Evolutionary conservation across 2,888 invertebrate genomes (phyloP), one percentile per base, ranked within the genome.

Genomic region (Ethmia dodecea): DNA sequence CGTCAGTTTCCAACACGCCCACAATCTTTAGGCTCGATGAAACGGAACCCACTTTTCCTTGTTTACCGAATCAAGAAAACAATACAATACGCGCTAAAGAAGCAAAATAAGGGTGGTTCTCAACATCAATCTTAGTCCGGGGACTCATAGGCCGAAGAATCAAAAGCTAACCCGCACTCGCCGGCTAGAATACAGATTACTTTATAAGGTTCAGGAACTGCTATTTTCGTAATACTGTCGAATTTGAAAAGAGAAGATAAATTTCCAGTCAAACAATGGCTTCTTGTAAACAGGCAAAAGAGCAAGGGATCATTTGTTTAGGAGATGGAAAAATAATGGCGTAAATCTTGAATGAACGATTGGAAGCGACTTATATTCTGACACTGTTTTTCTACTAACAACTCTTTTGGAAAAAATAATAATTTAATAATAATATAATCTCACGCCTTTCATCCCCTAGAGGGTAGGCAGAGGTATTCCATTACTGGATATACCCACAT

Each of bases 161-260:
- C 70, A 69, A 69, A 77, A 75, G 68, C 66, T 59, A 68, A 65
- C 65, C 61, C 60, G 56, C 48, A 49, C 52, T 54, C 55, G 52
- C 53, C 49, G 62, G 46, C 42, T 48, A 42, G 78, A 80, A 83
- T 83, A 80, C 72, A 71, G 69, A 81, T 79, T 67, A 56, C 68
- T 55, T 57, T 70, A n/a, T 69, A 30, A 20, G 15, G 20, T 9
- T 28, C 14, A 5, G 28, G 15, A 9, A 28, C 22, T n/a, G 8
- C 8, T 22, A 20, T 4, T n/a, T 20, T 3, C 8, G n/a, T n/a
- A 18, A 18, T 18, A 18, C 5, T 5, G 6, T 5, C 5, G 6
- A 18, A 18, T 18, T 18, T 6, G 6, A 4, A 5, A 18, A 18
- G 4, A 18, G 18, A 5, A 18, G 6, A 5, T 18, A 9, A 18